Base-by-base conservation (phyloP, 2,888 invertebrate genomes). In the Diarsia mendica region DNA sequence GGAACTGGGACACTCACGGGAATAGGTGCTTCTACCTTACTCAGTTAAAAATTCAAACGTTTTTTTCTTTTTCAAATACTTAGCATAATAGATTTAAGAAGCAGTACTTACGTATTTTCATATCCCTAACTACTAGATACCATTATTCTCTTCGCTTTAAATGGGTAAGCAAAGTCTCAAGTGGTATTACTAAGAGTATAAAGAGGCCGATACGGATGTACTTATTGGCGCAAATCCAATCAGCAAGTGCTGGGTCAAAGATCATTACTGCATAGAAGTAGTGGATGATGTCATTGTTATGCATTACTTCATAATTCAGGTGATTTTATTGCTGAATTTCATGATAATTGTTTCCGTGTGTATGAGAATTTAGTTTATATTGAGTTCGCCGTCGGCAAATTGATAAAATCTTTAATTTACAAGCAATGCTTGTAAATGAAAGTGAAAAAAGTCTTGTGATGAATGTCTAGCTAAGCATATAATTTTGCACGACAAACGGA, bases 221-320 rank as follows among this genome's bases (percentile, higher is more conserved):
- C n/a, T n/a, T n/a, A 11, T 66, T 82, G 82, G 82, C 82, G 23
- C 39, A n/a, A 20, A 8, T 67, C 82, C 84, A 82, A 84, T 44
- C 33, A 53, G 46, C n/a, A 18, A 84, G 76, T 84, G 82, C 49
- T 46, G 3, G 67, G 80, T 63, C 69, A 53, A 79, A 79, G 73
- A 53, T 67, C 74, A 79, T 28, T 28, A 10, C 23, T 44, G 60
- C 28, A 28, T 67, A 13, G 33, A 20, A 48, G 63, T 18, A 28
- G 9, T 64, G 39, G 2, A n/a, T 67, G 58, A 64, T 48, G 60
- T 39, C 46, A 67, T 13, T 48, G 13, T 23, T 48, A 11, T 28
- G 53, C 23, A 65, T 67, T 65, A 65, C 51, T 78, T 65, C 20
- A 55, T 49, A 5, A 65, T n/a, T 20, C n/a, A 55, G 9, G 9